Percentiles rank a stretch among this genome's conserved stretches.
phyloP scores from a whole-genome alignment of 1,140 invertebrate species.

The Nixonia krombeini region DNA sequence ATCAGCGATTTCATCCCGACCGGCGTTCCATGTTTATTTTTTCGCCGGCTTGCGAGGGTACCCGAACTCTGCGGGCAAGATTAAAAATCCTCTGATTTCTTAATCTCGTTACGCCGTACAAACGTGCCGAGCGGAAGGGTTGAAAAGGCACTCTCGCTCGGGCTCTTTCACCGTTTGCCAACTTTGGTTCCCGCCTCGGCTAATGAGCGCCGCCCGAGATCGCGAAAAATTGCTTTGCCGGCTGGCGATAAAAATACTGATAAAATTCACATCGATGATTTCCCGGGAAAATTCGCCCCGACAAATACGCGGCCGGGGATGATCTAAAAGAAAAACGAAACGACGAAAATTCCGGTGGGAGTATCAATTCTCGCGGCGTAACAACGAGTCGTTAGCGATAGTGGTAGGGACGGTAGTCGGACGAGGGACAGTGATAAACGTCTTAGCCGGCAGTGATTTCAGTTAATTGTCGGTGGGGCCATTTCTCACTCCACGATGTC shows the following conservation, averaged over 20 bases:
- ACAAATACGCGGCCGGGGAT: too few relatives aligned
- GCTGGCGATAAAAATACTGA: too few relatives aligned
- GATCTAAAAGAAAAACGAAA: not conserved
- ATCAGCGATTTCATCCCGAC: conserved; percentile 67
- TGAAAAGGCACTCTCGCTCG: not conserved
- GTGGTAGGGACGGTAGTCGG: conserved; percentile 36
- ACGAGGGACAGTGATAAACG: conserved; percentile 58
- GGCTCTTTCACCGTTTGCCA: too few relatives aligned
- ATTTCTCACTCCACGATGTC: conserved; percentile 55
- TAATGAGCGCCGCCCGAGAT: too few relatives aligned
- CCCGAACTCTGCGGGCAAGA: conserved; percentile 54
- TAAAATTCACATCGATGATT: too few relatives aligned
- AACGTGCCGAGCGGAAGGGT: conserved; percentile 54
- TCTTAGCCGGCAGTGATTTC: conserved; percentile 56
- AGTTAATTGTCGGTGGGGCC: conserved; percentile 60
- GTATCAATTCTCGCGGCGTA: conserved; percentile 12
- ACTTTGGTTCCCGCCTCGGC: too few relatives aligned
- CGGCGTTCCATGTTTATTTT: conserved; percentile 65
- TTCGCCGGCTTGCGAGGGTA: conserved; percentile 57
- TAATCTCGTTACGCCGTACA: conserved; percentile 62
- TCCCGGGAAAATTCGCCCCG: too few relatives aligned
- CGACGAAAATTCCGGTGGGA: conserved; percentile 1
- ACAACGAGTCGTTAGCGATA: conserved; percentile 5
- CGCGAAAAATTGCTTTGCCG: too few relatives aligned
- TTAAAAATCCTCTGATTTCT: conserved; percentile 71